Base-by-base conservation (phyloP, 2,888 invertebrate genomes). In the Rotaria magnacalcarata region DNA sequence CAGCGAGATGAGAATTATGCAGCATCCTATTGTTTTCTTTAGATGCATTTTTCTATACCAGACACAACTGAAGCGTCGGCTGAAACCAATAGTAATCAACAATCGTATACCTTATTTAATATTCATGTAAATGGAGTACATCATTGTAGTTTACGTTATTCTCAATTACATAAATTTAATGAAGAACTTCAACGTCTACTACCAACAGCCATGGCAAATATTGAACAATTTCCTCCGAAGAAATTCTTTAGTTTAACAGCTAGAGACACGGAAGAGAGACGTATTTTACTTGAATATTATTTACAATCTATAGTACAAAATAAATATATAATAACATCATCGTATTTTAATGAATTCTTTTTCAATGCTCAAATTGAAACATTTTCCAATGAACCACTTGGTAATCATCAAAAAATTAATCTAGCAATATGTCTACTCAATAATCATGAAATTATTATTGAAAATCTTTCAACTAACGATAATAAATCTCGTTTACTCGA, bases 51-150 rank as follows among this genome's bases (percentile, higher is more conserved):
- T 80, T 80, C 80, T 11, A 80, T 80, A n/a, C 80, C 80, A 24
- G 80, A 80, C 11, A 47, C 80, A 11, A 80, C 47, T n/a, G 80
- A 80, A 14, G 27, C 34, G 0, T 19, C 67, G 4, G 43, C 47
- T 2, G 47, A 47, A 47, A n/a, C 8, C 7, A n/a, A 24, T 4
- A 47, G n/a, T 24, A 47, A 43, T 80, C 47, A 47, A 47, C 47
- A 47, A 14, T 24, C 80, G 0, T 80, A 80, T n/a, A 80, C 80
- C 10, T 96, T 95, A 84, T 99, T 95, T 92, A 96, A 96, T 90
- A 94, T 99, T 88, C 95, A 96, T 91, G 95, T 98, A 89, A 98
- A 99, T 93, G 97, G 97, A 87, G 94, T 95, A 89, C 96, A 95
- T 91, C 97, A 98, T 91, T 97, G 97, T 90, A 95, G 95, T 56